Percentiles rank a stretch among this genome's conserved stretches.
These are phyloP conservation scores for Grallaria varia DNA, from an alignment of 2,113 vertebrate species.

Conservation along the genomic window DNA sequence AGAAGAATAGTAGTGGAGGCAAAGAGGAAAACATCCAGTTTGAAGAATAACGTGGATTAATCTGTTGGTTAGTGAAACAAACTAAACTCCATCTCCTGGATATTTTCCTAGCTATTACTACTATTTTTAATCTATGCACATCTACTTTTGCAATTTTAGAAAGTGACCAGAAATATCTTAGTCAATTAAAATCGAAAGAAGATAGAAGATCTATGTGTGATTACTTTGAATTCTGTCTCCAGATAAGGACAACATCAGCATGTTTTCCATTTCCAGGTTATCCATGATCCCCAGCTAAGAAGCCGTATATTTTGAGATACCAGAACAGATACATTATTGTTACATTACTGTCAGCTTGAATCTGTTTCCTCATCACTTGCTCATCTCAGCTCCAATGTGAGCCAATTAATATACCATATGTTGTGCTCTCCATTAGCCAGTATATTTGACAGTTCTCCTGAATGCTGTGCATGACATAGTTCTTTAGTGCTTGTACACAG, in stretches of 20 bases:
- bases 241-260: background rate
- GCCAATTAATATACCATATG: slow-evolving; percentile 16
- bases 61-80: background rate
- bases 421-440: background rate
- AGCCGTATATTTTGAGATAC: background rate
- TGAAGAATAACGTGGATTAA: background rate
- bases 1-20: background rate
- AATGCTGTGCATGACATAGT: background rate
- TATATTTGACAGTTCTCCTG: background rate
- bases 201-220: background rate
- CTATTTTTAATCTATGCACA: background rate
- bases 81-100: background rate
- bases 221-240: background rate
- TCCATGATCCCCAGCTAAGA: background rate
- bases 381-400: background rate
- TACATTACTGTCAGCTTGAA: background rate
- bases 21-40: background rate
- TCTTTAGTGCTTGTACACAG: background rate
- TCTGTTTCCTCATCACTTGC: background rate
- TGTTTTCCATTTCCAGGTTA: background rate
- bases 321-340: background rate
- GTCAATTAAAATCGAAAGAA: background rate
- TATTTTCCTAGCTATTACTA: background rate
- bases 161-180: background rate
- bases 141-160: background rate